Percentiles rank a stretch among this genome's conserved stretches.
Conservation (phyloP, 1,140 invertebrate species). For the Cepaea nemoralis region DNA sequence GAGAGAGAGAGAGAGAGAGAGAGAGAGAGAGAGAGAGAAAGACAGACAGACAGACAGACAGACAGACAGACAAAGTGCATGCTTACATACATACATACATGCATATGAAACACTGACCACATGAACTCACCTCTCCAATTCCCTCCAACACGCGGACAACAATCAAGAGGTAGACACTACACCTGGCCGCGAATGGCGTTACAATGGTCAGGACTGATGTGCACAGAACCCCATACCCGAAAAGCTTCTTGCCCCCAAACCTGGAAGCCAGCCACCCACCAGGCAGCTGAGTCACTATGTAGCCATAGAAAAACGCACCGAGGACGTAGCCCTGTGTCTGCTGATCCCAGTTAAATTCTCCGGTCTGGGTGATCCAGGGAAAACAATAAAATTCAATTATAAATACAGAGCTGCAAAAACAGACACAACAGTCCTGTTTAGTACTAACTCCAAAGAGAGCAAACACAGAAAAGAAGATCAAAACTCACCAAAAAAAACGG, state of each 20-base stretch:
- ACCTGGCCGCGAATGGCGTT: slow-evolving; percentile 81
- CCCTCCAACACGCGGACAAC: slow-evolving; percentile 87
- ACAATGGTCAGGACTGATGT: slow-evolving; percentile 85
- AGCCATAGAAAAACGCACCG: slow-evolving; percentile 88
- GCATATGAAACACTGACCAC: no score
- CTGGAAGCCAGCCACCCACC: slow-evolving; percentile 82
- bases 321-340: slow-evolving; percentile 84
- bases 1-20: no score
- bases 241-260: slow-evolving; percentile 83
- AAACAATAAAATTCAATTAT: slow-evolving; percentile 14
- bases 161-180: slow-evolving; percentile 80
- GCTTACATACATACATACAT: no score
- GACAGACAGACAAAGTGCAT: no score
- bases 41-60: no score
- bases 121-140: slow-evolving; percentile 81
- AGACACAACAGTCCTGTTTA: no score
- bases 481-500: no score
- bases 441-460: no score
- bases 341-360: slow-evolving; percentile 86
- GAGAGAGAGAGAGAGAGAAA: no score
- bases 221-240: slow-evolving; percentile 84
- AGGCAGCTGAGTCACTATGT: slow-evolving; percentile 77
- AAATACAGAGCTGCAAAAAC: no score
- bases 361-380: slow-evolving; percentile 43
- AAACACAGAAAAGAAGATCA: no score